Percentiles rank a stretch among this genome's conserved stretches.
These are phyloP conservation scores for Neosalanx taihuensis DNA, from an alignment of 2,797 vertebrate species.

Conservation along the genomic window DNA sequence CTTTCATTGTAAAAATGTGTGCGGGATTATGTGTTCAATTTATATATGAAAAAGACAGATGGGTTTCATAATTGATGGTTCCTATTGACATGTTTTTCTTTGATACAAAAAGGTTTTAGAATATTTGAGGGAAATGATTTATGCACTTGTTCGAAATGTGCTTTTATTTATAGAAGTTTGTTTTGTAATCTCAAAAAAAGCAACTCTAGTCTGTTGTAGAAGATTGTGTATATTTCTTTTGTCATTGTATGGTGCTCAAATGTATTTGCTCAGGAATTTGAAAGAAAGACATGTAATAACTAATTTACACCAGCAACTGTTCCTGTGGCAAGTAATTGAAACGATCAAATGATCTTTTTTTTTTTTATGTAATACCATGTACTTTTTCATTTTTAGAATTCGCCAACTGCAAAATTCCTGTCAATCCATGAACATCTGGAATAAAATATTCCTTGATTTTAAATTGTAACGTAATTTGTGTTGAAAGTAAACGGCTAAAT, in stretches of 20 bases:
- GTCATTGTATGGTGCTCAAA: slow-evolving; percentile 46
- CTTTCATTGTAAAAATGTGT: not conserved
- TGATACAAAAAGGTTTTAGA: not conserved
- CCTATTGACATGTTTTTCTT: not conserved
- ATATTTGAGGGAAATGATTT: not conserved
- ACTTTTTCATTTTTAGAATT: slow-evolving; percentile 38
- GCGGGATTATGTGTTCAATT: not conserved
- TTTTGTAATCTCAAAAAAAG: not conserved
- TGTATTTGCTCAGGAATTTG: slow-evolving; percentile 57
- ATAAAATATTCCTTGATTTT: not conserved
- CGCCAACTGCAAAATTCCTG: slow-evolving; percentile 42
- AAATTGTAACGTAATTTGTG: not conserved
- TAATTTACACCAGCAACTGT: slow-evolving; percentile 58
- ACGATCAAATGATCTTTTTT: slow-evolving; percentile 24
- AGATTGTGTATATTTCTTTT: slow-evolving; percentile 44
- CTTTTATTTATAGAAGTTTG: not conserved
- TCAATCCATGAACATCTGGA: slow-evolving; percentile 4
- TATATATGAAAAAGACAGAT: not conserved
- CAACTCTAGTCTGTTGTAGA: slow-evolving; percentile 32
- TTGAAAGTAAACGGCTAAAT: not conserved
- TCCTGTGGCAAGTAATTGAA: slow-evolving; percentile 14
- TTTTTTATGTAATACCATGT: slow-evolving; percentile 32
- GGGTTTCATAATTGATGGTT: not conserved
- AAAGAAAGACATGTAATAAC: slow-evolving; percentile 10
- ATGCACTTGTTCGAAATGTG: not conserved